Evolutionary conservation across 2,888 invertebrate species (phyloP).

Genomic region (Protophormia terraenovae): DNA sequence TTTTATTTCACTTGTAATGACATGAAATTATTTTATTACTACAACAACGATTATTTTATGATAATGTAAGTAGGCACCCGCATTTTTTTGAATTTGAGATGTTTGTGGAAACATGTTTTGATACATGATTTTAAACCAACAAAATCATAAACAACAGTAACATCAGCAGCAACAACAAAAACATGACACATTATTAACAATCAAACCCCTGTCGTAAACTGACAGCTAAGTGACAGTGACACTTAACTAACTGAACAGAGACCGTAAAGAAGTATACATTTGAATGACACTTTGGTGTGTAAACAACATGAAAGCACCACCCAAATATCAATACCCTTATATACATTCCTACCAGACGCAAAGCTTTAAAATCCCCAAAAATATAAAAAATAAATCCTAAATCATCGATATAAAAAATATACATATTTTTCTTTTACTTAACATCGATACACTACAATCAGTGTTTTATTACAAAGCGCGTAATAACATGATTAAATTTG

Average conservation of each 20-base stretch:
- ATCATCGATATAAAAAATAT: constrained; percentile 26
- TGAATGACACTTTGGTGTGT: constrained; percentile 46
- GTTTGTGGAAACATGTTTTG: constrained; percentile 45
- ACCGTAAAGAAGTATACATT: constrained; percentile 21
- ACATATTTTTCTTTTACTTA: background rate
- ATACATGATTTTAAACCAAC: constrained; percentile 40
- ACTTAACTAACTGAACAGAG: constrained; percentile 35
- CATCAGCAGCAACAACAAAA: constrained; percentile 11
- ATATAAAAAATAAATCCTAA: constrained; percentile 37
- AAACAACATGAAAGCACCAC: constrained; percentile 48
- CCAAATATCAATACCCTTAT: constrained; percentile 3
- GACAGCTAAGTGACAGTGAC: constrained; percentile 64
- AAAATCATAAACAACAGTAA: constrained; percentile 26
- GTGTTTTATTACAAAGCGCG: constrained; percentile 18
- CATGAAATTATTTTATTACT: constrained; percentile 29
- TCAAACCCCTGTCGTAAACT: constrained; percentile 58
- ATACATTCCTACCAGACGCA: background rate
- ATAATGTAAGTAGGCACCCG: constrained; percentile 48
- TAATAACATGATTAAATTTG: constrained; percentile 54
- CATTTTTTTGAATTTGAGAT: constrained; percentile 38
- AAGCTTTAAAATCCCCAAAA: constrained; percentile 31
- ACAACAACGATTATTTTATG: constrained; percentile 1
- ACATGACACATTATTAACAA: constrained; percentile 51
- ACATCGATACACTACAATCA: background rate
- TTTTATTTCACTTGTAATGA: constrained; percentile 15